These are phyloP conservation scores for Sclerodermus sp. DNA, from an alignment of 2,888 invertebrate species.

Conservation along the genomic window DNA sequence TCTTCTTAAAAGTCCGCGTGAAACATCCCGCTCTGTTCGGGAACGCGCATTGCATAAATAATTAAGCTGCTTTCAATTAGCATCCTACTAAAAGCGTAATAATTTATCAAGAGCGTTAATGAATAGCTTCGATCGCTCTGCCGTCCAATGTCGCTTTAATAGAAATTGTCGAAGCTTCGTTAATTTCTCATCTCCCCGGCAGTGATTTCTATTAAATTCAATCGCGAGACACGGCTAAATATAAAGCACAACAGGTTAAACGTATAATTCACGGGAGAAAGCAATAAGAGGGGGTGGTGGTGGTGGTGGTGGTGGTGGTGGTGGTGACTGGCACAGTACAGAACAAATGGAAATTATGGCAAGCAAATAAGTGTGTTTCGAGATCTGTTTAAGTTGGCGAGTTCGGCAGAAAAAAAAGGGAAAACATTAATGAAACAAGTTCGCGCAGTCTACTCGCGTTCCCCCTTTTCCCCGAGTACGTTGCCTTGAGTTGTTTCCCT, in stretches of 20 bases:
- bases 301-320: too few relatives aligned
- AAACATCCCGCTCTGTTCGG: too few relatives aligned
- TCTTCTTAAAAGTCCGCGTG: too few relatives aligned
- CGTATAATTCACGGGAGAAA: too few relatives aligned
- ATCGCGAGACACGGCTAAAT: background rate
- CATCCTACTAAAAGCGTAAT: background rate
- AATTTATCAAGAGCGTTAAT: background rate
- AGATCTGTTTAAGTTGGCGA: background rate
- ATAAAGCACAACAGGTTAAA: background rate
- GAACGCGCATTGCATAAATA: too few relatives aligned
- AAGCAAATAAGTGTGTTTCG: background rate
- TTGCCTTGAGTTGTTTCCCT: background rate
- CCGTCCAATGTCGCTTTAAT: too few relatives aligned
- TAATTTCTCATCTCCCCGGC: background rate
- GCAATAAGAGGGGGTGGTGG: background rate
- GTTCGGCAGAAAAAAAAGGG: background rate
- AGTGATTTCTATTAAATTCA: background rate
- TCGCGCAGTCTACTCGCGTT: background rate
- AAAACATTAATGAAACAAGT: background rate
- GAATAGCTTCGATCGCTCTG: background rate
- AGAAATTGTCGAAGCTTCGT: background rate
- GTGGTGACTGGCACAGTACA: too few relatives aligned
- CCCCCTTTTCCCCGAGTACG: background rate
- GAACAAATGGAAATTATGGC: too few relatives aligned
- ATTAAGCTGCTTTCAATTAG: too few relatives aligned